Evolutionary conservation across 2,797 vertebrate genomes (phyloP).

Genomic region (Galagoides demidoff): DNA sequence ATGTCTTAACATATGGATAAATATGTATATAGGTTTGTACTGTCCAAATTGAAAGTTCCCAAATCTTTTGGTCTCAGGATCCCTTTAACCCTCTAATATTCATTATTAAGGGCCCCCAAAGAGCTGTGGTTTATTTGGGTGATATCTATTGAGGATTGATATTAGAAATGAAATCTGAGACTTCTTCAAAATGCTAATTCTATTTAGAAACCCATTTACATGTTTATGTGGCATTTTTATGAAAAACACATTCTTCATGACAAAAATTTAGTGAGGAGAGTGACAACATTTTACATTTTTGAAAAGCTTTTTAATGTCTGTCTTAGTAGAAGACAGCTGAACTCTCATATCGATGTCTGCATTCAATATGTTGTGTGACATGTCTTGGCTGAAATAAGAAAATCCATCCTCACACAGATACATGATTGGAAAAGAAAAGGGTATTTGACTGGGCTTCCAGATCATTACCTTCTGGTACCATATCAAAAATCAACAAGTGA

Average conservation of each 20-base stretch:
- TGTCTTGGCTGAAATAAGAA: not conserved
- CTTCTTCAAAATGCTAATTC: not conserved
- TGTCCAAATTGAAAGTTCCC: not conserved
- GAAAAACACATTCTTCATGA: not conserved
- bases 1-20: not conserved
- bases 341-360: not conserved
- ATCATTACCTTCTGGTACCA: constrained; percentile 18
- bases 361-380: not conserved
- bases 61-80: not conserved
- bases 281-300: not conserved
- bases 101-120: not conserved
- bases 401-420: not conserved
- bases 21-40: no score
- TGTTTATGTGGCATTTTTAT: not conserved
- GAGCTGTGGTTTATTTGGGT: not conserved
- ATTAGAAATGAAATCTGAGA: constrained; percentile 20
- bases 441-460: not conserved
- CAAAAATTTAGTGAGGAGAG: constrained; percentile 29
- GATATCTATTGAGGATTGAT: not conserved
- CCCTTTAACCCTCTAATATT: not conserved
- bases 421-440: not conserved
- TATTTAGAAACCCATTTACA: not conserved
- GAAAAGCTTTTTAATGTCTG: not conserved
- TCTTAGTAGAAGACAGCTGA: not conserved
- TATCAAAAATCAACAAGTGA: not conserved